Base-by-base conservation (phyloP, 2,888 invertebrate genomes). In the Stenichneumon culpator region DNA sequence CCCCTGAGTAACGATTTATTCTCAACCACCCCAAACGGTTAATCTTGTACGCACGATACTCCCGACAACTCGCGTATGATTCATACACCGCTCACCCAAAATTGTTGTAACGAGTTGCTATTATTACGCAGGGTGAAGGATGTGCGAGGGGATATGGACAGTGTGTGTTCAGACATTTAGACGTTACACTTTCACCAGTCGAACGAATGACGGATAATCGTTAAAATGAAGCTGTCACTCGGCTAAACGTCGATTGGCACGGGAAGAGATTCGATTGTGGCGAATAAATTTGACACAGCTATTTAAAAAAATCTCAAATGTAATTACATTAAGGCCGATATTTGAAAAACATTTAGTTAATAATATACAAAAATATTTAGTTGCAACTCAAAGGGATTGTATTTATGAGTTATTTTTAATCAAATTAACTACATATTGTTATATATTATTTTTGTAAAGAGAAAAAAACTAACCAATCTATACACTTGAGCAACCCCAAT, bases 11-110 rank as follows among this genome's bases (percentile, higher is more conserved):
- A 47, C 63, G 63, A 63, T 63, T 74, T 11, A 32, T 44, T 25
- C 44, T 57, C 52, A 70, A 63, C 60, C 60, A 63, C 60, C 60
- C 60, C 28, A 16, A 63, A 63, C 28, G 32, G 60, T 63, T 63
- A 63, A 63, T 63, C 32, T 32, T 16, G 60, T 7, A 63, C 32
- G 60, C 32, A 63, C 60, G 60, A 63, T 63, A 28, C n/a, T 32
- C 28, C 60, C 60, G 32, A 16, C 25, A n/a, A 63, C 60, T 28
- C 16, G 60, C 7, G 60, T 32, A 63, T 63, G 60, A 63, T 28
- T 63, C 60, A 63, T 63, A 5, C 60, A 63, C 28, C 6, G 28
- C 28, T 63, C 60, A 28, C 14, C 14, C 16, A 32, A 25, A n/a
- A 2, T 25, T 14, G 60, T 25, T 16, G 28, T n/a, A 28, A 32